These are phyloP conservation scores for Aphyosemion australe DNA, from an alignment of 2,113 vertebrate genomes.

Conservation along the genomic window DNA sequence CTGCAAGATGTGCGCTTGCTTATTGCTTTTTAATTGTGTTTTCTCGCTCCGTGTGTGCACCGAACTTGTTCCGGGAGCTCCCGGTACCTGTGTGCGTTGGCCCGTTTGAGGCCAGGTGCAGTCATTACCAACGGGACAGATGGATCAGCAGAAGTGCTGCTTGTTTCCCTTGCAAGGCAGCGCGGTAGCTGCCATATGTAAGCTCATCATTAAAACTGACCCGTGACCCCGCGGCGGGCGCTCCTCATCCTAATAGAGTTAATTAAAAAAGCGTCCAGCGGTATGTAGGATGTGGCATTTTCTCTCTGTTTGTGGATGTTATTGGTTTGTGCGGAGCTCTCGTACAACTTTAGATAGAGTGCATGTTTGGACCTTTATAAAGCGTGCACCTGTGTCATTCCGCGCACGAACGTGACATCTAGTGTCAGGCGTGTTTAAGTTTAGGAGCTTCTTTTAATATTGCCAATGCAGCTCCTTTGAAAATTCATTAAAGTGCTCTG, in stretches of 20 bases:
- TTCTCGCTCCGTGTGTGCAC: slow-evolving; percentile 15
- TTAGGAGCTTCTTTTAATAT: slow-evolving; percentile 74
- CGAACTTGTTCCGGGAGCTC: slow-evolving; percentile 19
- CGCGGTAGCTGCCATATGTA: slow-evolving; percentile 70
- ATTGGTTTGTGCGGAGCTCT: slow-evolving; percentile 26
- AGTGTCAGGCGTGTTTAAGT: slow-evolving; percentile 64
- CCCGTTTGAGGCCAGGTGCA: slow-evolving; percentile 70
- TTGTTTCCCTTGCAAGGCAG: slow-evolving; percentile 56
- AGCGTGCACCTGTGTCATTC: background rate
- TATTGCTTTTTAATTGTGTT: slow-evolving; percentile 72
- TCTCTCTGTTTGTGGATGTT: slow-evolving; percentile 41
- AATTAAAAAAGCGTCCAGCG: slow-evolving; percentile 42
- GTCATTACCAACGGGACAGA: slow-evolving; percentile 74
- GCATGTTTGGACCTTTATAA: background rate
- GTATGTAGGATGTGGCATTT: slow-evolving; percentile 28
- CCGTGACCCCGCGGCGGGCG: slow-evolving; percentile 60
- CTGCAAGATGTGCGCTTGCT: slow-evolving; percentile 40
- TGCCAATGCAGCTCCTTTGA: slow-evolving; percentile 69
- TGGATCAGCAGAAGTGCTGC: slow-evolving; percentile 64
- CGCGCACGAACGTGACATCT: slow-evolving; percentile 21
- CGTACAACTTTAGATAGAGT: background rate
- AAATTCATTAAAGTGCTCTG: slow-evolving; percentile 78
- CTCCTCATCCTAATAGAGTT: slow-evolving; percentile 54
- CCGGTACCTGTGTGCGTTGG: slow-evolving; percentile 51
- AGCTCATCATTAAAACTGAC: slow-evolving; percentile 73